Evolutionary conservation across 2,113 vertebrate species (phyloP).

Genomic region (Ctenomys sociabilis): DNA sequence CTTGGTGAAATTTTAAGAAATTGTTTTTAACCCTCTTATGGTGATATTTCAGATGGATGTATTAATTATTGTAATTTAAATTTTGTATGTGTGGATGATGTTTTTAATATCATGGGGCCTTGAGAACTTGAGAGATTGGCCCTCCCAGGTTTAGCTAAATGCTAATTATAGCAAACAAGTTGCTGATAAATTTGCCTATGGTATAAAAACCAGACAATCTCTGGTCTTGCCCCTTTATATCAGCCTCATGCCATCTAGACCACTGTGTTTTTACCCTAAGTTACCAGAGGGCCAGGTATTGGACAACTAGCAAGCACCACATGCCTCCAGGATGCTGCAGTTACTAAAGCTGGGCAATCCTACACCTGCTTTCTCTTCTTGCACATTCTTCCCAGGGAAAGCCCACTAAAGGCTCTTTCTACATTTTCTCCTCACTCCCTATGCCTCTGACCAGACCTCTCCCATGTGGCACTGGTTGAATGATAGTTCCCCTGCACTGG

Average conservation of each 20-base stretch:
- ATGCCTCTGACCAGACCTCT: neutral
- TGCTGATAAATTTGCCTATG: neutral
- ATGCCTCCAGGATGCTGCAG: neutral
- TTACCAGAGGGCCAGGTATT: neutral
- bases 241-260: neutral
- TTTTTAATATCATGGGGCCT: neutral
- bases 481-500: neutral
- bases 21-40: neutral
- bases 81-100: neutral
- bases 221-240: neutral
- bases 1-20: neutral
- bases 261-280: no score
- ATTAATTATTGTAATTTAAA: neutral
- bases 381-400: neutral
- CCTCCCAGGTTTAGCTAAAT: neutral
- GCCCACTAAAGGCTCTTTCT: neutral
- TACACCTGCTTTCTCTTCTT: neutral
- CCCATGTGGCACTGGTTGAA: fast-evolving
- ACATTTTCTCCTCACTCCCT: neutral
- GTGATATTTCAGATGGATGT: neutral
- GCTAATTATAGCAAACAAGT: neutral
- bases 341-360: neutral
- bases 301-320: fast-evolving
- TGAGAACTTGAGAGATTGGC: neutral
- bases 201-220: neutral